Conservation (phyloP, 2,888 invertebrate genomes). For the Agriopis leucophaearia region DNA sequence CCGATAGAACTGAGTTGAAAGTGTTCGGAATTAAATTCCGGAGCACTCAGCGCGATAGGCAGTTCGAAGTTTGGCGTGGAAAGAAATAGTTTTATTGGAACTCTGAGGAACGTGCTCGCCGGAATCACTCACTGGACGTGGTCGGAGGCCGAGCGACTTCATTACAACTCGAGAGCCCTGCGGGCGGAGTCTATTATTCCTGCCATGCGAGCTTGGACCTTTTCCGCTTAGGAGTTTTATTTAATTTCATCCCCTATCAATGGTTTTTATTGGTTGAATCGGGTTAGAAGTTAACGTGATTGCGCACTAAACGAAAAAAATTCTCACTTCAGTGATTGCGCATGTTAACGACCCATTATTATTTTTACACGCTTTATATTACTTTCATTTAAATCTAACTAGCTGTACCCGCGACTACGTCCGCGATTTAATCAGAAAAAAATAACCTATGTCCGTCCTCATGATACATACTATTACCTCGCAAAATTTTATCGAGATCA, state of each 20-base stretch:
- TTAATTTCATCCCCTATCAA: not conserved
- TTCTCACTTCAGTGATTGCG: too few species aligned
- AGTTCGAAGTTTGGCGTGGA: constrained; percentile 20
- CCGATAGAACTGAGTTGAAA: constrained; percentile 1
- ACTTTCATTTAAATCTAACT: too few species aligned
- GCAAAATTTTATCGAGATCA: too few species aligned
- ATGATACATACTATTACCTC: too few species aligned
- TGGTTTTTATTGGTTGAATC: too few species aligned
- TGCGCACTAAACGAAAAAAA: too few species aligned
- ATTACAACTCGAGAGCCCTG: not conserved
- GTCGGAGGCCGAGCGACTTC: constrained; percentile 4
- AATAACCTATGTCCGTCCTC: too few species aligned
- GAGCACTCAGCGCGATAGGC: constrained; percentile 9
- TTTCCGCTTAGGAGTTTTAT: not conserved
- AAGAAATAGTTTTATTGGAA: constrained; percentile 29
- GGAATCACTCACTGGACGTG: constrained; percentile 3
- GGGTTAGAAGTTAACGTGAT: too few species aligned
- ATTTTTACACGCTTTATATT: too few species aligned
- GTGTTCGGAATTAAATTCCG: constrained; percentile 20
- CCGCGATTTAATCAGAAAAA: too few species aligned
- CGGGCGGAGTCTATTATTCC: not conserved
- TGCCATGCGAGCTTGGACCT: not conserved
- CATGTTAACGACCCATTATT: too few species aligned
- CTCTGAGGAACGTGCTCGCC: constrained; percentile 20
- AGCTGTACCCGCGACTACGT: too few species aligned